A percentile compares a stretch with the other conserved stretches of the same genome.
Evolutionary conservation across 1,140 invertebrate genomes (phyloP).

Genomic region (Stegodyphus mimosarum): DNA sequence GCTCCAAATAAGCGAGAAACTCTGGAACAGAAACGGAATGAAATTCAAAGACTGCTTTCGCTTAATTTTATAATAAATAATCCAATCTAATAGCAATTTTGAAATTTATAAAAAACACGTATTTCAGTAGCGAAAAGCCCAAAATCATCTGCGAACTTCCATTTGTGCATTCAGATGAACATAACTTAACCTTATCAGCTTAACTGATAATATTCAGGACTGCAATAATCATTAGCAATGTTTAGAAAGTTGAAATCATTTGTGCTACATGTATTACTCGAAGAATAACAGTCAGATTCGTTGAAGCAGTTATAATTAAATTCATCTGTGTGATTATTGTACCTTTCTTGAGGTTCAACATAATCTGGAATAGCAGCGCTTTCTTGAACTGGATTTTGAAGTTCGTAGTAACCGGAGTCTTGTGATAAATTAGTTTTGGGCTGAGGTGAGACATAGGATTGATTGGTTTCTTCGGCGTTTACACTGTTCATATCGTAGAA

Average conservation of each 20-base stretch:
- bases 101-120: background rate
- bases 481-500: conserved; percentile 58
- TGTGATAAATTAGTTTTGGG: conserved; percentile 46
- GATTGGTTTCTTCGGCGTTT: conserved; percentile 25
- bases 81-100: background rate
- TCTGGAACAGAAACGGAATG: background rate
- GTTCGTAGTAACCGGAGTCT: conserved; percentile 53
- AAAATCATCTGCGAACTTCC: background rate
- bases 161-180: background rate
- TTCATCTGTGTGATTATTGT: conserved; percentile 48
- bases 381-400: conserved; percentile 35
- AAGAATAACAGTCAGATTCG: conserved; percentile 45
- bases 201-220: conserved; percentile 60
- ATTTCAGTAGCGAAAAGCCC: background rate
- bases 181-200: conserved; percentile 46
- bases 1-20: background rate
- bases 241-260: conserved; percentile 61
- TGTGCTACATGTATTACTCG: conserved; percentile 29
- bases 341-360: conserved; percentile 30
- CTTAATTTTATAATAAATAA: background rate
- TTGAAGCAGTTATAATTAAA: conserved; percentile 41
- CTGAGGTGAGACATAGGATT: conserved; percentile 24
- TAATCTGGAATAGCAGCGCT: conserved; percentile 46
- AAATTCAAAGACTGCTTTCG: background rate
- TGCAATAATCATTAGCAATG: conserved; percentile 54